phyloP scores from a whole-genome alignment of 2,797 vertebrate genomes.

The Meriones psammophilus region DNA sequence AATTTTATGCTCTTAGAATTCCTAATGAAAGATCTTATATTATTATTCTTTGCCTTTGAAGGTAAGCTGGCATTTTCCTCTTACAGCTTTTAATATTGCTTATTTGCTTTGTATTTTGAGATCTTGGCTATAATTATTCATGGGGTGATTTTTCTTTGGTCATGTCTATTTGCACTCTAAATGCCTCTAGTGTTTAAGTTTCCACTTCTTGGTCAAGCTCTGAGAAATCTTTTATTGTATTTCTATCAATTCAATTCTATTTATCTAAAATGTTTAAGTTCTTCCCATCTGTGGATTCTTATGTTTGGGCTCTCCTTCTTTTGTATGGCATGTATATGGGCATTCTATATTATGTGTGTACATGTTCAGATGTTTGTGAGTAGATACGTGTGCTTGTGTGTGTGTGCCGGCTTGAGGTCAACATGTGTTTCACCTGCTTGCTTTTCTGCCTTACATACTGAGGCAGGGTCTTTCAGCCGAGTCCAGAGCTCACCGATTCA shows the following conservation, averaged over 20 bases:
- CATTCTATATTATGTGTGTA: background rate
- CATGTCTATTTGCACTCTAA: background rate
- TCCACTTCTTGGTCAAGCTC: background rate
- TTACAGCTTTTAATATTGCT: background rate
- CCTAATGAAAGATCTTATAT: background rate
- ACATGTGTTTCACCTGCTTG: too few relatives aligned
- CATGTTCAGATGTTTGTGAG: background rate
- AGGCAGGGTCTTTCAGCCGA: background rate
- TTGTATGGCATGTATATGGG: background rate
- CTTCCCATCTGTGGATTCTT: background rate
- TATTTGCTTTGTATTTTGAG: background rate
- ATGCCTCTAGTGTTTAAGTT: background rate
- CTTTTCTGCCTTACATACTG: background rate
- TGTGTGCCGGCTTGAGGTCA: background rate
- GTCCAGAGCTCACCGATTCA: background rate
- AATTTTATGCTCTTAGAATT: background rate
- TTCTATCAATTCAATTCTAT: background rate
- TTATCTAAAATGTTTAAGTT: background rate
- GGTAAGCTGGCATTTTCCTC: background rate
- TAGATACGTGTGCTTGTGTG: background rate
- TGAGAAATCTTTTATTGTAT: background rate
- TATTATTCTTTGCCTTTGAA: background rate
- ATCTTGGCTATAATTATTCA: background rate
- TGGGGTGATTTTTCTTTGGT: background rate
- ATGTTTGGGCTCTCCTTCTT: background rate